Conservation (phyloP, 2,113 vertebrate species). For the Monopterus albus region DNA sequence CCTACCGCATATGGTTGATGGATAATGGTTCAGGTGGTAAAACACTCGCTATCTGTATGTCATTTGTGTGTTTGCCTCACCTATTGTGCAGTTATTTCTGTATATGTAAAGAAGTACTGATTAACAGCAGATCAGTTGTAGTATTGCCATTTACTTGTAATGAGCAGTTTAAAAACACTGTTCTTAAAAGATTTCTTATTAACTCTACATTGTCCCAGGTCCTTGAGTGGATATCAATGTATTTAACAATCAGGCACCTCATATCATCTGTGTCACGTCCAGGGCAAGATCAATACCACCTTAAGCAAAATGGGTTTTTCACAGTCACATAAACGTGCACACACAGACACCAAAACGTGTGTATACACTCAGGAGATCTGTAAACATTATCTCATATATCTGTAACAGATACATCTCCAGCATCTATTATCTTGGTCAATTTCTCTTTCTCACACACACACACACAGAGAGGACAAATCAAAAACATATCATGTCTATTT, state of each 20-base stretch:
- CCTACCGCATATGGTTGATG: neutral
- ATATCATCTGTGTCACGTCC: constrained; percentile 57
- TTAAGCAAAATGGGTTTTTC: constrained; percentile 34
- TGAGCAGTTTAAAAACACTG: constrained; percentile 51
- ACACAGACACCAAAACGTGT: constrained; percentile 18
- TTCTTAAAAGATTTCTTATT: constrained; percentile 59
- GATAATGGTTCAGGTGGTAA: constrained; percentile 44
- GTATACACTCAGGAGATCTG: constrained; percentile 34
- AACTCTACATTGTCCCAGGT: constrained; percentile 51
- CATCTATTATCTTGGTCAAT: constrained; percentile 37
- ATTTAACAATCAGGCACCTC: constrained; percentile 50
- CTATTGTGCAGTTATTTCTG: constrained; percentile 42
- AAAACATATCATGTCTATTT: constrained; percentile 63
- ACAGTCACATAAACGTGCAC: neutral
- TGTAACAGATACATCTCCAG: constrained; percentile 25
- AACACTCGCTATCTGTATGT: constrained; percentile 40
- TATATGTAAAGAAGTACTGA: constrained; percentile 47
- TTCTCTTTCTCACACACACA: neutral
- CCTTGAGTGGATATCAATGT: constrained; percentile 50
- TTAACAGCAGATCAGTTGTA: constrained; percentile 24
- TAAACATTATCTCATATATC: constrained; percentile 46
- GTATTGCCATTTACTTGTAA: constrained; percentile 37
- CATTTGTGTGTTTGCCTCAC: constrained; percentile 49
- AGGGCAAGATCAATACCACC: constrained; percentile 60
- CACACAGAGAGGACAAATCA: constrained; percentile 51